phyloP scores from a whole-genome alignment of 2,888 invertebrate genomes.

The Scelioninae gen. 1 region DNA sequence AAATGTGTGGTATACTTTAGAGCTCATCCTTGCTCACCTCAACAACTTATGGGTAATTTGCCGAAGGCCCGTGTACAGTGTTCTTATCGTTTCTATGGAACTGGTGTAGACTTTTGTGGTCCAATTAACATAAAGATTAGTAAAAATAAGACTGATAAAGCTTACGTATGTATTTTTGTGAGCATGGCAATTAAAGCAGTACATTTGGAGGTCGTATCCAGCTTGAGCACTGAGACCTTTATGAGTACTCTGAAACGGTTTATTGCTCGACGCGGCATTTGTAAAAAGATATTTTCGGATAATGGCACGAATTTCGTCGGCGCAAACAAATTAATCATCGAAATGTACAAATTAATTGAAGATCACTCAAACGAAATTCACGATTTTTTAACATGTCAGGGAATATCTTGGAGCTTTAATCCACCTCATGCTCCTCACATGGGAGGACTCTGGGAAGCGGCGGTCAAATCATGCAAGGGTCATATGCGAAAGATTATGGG shows the following conservation, averaged over 20 bases:
- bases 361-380: slow-evolving; percentile 4
- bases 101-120: slow-evolving; percentile 59
- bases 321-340: neutral
- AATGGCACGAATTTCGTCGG: slow-evolving; percentile 46
- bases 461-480: slow-evolving; percentile 55
- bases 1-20: slow-evolving; percentile 56
- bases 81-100: slow-evolving; percentile 57
- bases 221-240: slow-evolving; percentile 23
- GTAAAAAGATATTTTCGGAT: slow-evolving; percentile 29
- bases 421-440: slow-evolving; percentile 58
- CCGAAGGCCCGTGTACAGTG: slow-evolving; percentile 67
- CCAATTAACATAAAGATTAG: slow-evolving; percentile 20
- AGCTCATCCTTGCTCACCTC: neutral
- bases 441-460: slow-evolving; percentile 62
- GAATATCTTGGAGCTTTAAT: slow-evolving; percentile 56
- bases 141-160: slow-evolving; percentile 8
- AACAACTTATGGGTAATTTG: slow-evolving; percentile 51
- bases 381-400: slow-evolving; percentile 13
- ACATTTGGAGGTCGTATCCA: slow-evolving; percentile 21
- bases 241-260: slow-evolving; percentile 33
- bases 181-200: slow-evolving; percentile 37
- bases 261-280: slow-evolving; percentile 29
- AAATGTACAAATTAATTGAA: slow-evolving; percentile 11
- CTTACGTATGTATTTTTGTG: slow-evolving; percentile 30
- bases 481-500: slow-evolving; percentile 18